Conservation (phyloP, 2,797 vertebrate genomes). For the Sciaenops ocellatus region DNA sequence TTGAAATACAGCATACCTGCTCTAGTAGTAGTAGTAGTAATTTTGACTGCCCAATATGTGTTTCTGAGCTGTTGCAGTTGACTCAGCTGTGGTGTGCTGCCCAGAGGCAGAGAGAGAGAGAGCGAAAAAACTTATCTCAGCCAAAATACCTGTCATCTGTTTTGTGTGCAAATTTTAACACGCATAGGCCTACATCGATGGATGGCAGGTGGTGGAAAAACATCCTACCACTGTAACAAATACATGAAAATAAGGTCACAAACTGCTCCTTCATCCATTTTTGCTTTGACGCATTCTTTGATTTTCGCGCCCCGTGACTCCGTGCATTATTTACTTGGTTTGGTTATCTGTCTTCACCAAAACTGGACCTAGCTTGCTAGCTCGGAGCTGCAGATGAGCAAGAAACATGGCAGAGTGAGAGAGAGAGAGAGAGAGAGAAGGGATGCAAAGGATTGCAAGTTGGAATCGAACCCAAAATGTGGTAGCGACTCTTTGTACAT, state of each 20-base stretch:
- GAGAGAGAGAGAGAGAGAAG: no score
- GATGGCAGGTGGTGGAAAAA: not conserved
- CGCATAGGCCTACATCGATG: not conserved
- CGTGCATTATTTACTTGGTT: no score
- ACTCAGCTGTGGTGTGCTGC: conserved; percentile 18
- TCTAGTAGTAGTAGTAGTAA: not conserved
- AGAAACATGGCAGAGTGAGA: no score
- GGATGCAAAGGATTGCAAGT: no score
- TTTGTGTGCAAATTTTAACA: not conserved
- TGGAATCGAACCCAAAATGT: no score
- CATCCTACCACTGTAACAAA: not conserved
- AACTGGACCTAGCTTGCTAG: no score
- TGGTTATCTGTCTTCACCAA: no score
- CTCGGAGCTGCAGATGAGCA: no score
- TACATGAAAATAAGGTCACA: not conserved
- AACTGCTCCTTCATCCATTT: not conserved
- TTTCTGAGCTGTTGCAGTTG: conserved; percentile 4
- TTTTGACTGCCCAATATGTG: conserved; percentile 1
- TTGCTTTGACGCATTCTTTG: not conserved
- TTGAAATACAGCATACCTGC: conserved; percentile 8
- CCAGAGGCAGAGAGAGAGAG: not conserved
- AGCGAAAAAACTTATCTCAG: not conserved
- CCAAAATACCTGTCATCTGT: not conserved
- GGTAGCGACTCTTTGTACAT: no score
- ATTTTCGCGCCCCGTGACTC: no score